Conservation (phyloP, 2,797 vertebrate species). For the Denticeps clupeoides region DNA sequence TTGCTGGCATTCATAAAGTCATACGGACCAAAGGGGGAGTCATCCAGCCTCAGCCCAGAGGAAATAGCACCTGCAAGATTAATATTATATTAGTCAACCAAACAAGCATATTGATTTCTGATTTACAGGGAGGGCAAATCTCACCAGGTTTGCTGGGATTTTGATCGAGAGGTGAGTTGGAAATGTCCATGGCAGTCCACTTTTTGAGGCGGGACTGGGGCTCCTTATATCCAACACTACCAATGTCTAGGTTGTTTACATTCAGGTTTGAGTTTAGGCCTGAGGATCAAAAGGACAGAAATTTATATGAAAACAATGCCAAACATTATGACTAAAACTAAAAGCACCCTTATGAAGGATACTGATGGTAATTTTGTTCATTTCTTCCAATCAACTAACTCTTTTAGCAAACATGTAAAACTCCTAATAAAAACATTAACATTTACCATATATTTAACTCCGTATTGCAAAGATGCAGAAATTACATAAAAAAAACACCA, state of each 20-base stretch:
- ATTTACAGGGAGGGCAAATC: constrained; percentile 1
- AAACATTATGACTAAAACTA: too few species aligned
- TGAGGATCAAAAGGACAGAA: constrained; percentile 23
- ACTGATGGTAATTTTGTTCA: too few species aligned
- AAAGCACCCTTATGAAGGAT: too few species aligned
- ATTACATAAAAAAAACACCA: too few species aligned
- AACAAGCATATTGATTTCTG: not conserved
- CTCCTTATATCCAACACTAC: constrained; percentile 82
- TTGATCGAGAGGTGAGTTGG: constrained; percentile 83
- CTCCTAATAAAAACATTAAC: too few species aligned
- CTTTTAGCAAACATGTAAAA: too few species aligned
- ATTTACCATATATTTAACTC: too few species aligned
- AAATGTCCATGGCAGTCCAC: constrained; percentile 89
- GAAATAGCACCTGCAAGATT: constrained; percentile 83
- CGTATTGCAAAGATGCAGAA: too few species aligned
- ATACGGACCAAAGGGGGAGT: constrained; percentile 82
- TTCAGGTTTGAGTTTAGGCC: constrained; percentile 96
- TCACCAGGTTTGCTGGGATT: constrained; percentile 96
- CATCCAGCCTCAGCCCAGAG: constrained; percentile 95
- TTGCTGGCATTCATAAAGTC: constrained; percentile 89
- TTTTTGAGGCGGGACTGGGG: constrained; percentile 94
- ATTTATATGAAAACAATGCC: not conserved
- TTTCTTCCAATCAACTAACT: too few species aligned
- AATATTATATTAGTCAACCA: not conserved
- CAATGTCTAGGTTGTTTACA: constrained; percentile 87